phyloP scores from a whole-genome alignment of 2,797 vertebrate species.

The Ara ararauna region DNA sequence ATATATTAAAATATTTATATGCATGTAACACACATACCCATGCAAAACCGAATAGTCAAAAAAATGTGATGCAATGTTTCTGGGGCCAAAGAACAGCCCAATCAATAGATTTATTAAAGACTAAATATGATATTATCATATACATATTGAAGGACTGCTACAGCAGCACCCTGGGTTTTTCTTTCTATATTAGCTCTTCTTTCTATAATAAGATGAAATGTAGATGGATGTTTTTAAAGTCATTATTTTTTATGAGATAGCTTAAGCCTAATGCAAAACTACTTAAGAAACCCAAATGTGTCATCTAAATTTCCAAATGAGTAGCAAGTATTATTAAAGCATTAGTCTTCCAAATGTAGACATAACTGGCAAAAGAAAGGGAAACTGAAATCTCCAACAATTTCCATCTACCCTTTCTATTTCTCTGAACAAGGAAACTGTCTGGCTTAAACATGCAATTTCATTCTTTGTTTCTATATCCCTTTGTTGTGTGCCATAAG shows the following conservation, averaged over 20 bases:
- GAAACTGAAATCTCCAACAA: conserved; percentile 14
- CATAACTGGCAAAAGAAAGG: neutral
- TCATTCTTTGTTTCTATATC: neutral
- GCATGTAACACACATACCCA: neutral
- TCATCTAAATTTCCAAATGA: conserved; percentile 69
- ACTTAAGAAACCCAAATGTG: conserved; percentile 61
- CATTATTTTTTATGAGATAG: conserved; percentile 62
- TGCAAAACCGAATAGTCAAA: neutral
- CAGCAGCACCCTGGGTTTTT: conserved; percentile 33
- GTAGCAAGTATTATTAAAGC: conserved; percentile 53
- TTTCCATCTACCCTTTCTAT: neutral
- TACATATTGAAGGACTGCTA: conserved; percentile 4
- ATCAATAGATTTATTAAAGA: conserved; percentile 16
- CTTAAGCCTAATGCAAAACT: conserved; percentile 65
- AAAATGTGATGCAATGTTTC: neutral
- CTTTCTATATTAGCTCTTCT: conserved; percentile 35
- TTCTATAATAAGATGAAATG: conserved; percentile 47
- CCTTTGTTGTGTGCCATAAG: neutral
- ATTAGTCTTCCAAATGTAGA: conserved; percentile 62
- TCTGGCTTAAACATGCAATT: neutral
- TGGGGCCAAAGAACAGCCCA: neutral
- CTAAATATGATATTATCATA: neutral
- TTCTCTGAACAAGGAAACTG: neutral
- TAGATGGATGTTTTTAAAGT: conserved; percentile 56
- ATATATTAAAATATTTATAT: neutral